phyloP scores from a whole-genome alignment of 92 coral and sea anemone genomes.

The Ricordea florida region DNA sequence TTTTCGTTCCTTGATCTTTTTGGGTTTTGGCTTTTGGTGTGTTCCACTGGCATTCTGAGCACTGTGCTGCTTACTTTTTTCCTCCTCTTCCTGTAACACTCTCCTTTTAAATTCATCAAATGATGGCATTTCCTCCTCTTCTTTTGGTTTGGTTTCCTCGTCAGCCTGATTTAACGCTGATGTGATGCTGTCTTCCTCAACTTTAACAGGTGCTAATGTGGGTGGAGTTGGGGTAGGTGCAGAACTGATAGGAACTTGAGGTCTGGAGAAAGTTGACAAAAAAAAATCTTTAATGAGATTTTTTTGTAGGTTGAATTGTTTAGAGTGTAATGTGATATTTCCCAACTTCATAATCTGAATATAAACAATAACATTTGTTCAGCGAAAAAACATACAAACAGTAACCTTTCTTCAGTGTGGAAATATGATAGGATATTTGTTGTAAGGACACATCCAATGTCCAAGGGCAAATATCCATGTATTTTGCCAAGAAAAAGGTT shows the following conservation, averaged over 20 bases:
- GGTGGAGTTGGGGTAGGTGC: slow-evolving; percentile 10
- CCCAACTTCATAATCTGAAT: too few species aligned
- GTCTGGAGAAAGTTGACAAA: background rate
- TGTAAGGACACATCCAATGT: too few species aligned
- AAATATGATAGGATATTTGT: too few species aligned
- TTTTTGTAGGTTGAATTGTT: too few species aligned
- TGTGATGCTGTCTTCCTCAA: slow-evolving; percentile 71
- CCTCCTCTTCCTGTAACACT: slow-evolving; percentile 84
- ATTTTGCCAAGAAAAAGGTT: too few species aligned
- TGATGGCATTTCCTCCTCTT: slow-evolving; percentile 97
- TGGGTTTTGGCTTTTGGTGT: slow-evolving; percentile 51
- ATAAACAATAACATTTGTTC: too few species aligned
- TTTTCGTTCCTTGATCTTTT: slow-evolving; percentile 83
- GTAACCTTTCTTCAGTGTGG: too few species aligned
- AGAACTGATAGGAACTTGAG: slow-evolving; percentile 4
- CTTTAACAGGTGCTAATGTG: background rate
- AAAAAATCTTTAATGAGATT: background rate
- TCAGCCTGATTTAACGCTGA: slow-evolving; percentile 81
- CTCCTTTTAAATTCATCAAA: slow-evolving; percentile 93
- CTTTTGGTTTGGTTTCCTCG: slow-evolving; percentile 66
- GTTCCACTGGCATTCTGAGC: slow-evolving; percentile 29
- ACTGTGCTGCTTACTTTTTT: slow-evolving; percentile 72
- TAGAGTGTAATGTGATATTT: too few species aligned
- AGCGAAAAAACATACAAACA: too few species aligned
- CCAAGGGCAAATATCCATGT: too few species aligned